Percentiles rank a stretch among this genome's conserved stretches.
Evolutionary conservation across 2,797 vertebrate genomes (phyloP).

Genomic region (Smutsia temminckii): DNA sequence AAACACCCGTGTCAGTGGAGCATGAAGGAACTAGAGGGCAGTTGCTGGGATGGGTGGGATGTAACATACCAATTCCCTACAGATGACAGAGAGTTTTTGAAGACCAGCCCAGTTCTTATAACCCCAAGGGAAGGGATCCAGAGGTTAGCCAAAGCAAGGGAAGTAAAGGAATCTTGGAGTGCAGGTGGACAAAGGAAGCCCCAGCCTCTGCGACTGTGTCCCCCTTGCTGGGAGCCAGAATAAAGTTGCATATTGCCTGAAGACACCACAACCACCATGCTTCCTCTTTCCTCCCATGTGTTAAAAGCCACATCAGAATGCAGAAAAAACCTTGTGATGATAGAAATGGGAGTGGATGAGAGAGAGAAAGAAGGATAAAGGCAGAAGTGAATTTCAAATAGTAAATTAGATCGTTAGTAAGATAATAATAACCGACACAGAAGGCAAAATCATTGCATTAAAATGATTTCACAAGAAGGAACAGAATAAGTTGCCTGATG

Average conservation of each 20-base stretch:
- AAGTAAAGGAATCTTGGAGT: background rate
- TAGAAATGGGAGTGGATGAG: background rate
- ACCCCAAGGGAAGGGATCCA: background rate
- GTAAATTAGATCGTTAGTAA: background rate
- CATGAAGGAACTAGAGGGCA: background rate
- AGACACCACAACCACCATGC: background rate
- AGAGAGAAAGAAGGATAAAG: background rate
- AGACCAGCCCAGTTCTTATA: background rate
- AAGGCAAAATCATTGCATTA: background rate
- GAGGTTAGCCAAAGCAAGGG: background rate
- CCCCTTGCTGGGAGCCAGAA: background rate
- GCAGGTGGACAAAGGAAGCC: background rate
- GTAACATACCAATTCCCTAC: background rate
- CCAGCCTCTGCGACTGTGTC: background rate
- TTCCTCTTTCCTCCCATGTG: background rate
- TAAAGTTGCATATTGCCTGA: background rate
- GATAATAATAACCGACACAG: background rate
- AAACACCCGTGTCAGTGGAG: background rate
- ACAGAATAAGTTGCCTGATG: background rate
- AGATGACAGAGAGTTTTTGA: background rate
- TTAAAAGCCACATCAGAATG: background rate
- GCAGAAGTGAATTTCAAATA: background rate
- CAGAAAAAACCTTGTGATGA: background rate
- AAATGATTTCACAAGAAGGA: background rate
- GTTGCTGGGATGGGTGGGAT: background rate